Evolutionary conservation across 2,797 vertebrate species (phyloP), one percentile per base, ranked within the genome.

Genomic region (Spondyliosoma cantharus): DNA sequence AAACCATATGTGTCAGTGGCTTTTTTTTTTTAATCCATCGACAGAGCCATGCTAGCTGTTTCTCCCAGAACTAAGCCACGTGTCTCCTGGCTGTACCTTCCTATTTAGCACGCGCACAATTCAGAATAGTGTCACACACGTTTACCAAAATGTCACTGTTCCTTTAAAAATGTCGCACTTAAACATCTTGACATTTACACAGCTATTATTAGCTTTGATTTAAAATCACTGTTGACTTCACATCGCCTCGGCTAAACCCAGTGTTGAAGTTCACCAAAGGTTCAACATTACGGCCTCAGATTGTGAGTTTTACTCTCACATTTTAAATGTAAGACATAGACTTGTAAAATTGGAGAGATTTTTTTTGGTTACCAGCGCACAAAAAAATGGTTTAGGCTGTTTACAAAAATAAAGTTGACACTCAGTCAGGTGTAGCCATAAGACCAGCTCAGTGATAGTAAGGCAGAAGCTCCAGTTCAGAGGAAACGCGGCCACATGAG

Each of bases 301-400:
- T 22, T 65, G 46, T 59, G 64, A 60, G 37, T 24, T 71, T 63
- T 19, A 54, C 4, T 66, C 20, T 58, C 24, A 68, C 3, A 24
- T 22, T 61, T 52, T 22, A 29, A 48, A 49, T 54, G 1, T 52
- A 17, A 56, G 24, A 19, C 19, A 5, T 14, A 29, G 14, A 64
- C n/a, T 4, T 25, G 29, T 69, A 60, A 29, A 53, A 72, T 58
- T 13, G 1, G 24, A 13, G 27, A 27, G 0, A 61, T 15, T 7
- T n/a, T 15, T n/a, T 15, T 42, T 25, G 16, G 27, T 50, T 32
- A 14, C 25, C 25, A 17, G 29, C 3, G 9, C 20, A 27, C 12
- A 27, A 22, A 48, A 29, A 48, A 17, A 42, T 3, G 3, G 3
- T 42, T 37, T 5, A 37, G 32, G 32, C 8, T 37, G 14, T 45